phyloP scores from a whole-genome alignment of 2,888 invertebrate genomes.

The Exocentrus adspersus region DNA sequence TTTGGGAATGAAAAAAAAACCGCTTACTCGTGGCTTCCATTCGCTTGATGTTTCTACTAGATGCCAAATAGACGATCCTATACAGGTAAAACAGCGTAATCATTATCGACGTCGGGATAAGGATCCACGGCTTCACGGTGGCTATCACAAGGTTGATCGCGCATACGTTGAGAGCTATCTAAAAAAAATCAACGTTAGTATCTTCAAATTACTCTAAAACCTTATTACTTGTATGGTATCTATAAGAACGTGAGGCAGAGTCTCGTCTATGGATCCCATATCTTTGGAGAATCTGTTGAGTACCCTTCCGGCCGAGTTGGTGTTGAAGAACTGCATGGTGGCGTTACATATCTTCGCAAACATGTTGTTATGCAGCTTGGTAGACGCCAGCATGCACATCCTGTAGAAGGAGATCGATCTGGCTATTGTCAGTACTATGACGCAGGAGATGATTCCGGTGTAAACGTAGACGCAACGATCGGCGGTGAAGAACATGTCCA shows the following conservation, averaged over 20 bases:
- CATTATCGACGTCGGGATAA: constrained; percentile 74
- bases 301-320: constrained; percentile 71
- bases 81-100: constrained; percentile 73
- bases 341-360: constrained; percentile 68
- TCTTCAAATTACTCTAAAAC: no score
- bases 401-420: constrained; percentile 66
- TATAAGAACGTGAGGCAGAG: constrained; percentile 64
- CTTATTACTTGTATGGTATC: constrained; percentile 65
- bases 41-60: constrained; percentile 79
- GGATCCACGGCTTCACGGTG: constrained; percentile 75
- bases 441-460: constrained; percentile 43
- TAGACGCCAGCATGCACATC: constrained; percentile 66
- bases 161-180: constrained; percentile 67
- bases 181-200: constrained; percentile 30
- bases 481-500: constrained; percentile 45
- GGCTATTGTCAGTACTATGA: constrained; percentile 61
- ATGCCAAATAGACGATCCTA: constrained; percentile 75
- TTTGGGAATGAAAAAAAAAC: background rate
- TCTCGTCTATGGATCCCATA: constrained; percentile 69
- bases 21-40: constrained; percentile 74
- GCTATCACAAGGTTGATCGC: constrained; percentile 80
- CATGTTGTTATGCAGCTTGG: constrained; percentile 67
- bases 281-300: constrained; percentile 79
- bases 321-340: constrained; percentile 75
- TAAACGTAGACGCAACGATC: constrained; percentile 51